Evolutionary conservation across 2,888 invertebrate genomes (phyloP).

Genomic region (Troides helena): DNA sequence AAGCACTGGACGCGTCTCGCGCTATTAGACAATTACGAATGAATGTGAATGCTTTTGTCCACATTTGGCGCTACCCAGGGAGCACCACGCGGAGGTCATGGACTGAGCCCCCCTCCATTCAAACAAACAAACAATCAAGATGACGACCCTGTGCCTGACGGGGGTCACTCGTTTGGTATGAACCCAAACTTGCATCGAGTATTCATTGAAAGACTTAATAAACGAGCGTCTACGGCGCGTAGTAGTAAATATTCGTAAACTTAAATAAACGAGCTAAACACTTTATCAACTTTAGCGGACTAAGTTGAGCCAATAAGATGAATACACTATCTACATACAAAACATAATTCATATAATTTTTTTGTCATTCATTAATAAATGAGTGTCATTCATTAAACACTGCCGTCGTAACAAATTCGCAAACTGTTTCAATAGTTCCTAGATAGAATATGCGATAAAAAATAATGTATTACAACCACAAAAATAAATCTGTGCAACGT

Average conservation of each 20-base stretch:
- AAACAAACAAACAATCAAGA: slow-evolving; percentile 44
- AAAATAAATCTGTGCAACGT: no score
- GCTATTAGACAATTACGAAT: slow-evolving; percentile 30
- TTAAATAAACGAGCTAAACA: slow-evolving; percentile 10
- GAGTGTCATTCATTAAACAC: not conserved
- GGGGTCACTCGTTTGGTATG: slow-evolving; percentile 5
- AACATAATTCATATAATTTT: no score
- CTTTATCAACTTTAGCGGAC: not conserved
- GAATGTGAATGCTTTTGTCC: slow-evolving; percentile 65
- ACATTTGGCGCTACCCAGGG: slow-evolving; percentile 78
- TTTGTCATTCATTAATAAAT: not conserved
- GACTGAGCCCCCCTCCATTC: slow-evolving; percentile 74
- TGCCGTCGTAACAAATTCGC: slow-evolving; percentile 23
- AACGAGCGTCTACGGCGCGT: not conserved
- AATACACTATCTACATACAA: no score
- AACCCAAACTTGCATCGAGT: slow-evolving; percentile 14
- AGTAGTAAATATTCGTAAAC: slow-evolving; percentile 16
- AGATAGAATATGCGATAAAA: no score
- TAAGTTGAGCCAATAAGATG: not conserved
- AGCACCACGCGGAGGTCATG: slow-evolving; percentile 79
- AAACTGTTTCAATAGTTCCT: no score
- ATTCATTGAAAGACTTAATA: slow-evolving; percentile 5
- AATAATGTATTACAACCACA: no score
- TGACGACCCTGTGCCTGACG: slow-evolving; percentile 23
- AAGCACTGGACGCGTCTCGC: no score